Evolutionary conservation across 2,113 vertebrate species (phyloP), one percentile per base, ranked within the genome.

Genomic region (Craseonycteris thonglongyai): DNA sequence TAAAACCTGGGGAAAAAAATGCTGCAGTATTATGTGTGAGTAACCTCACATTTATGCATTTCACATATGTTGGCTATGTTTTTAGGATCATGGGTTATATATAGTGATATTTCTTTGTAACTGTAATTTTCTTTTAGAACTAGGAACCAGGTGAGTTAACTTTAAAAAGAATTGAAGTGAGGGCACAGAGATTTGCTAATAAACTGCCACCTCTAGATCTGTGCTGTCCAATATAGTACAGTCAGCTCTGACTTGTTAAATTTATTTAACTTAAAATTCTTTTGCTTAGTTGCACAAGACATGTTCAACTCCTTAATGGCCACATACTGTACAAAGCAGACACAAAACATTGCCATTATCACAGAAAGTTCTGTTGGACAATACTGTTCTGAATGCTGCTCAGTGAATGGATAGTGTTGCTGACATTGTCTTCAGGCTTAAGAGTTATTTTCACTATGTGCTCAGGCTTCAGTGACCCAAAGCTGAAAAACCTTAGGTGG

Each of bases 401-500:
- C 13, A 56, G 35, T 49, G 26, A 63, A 33, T 90, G 49, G 95
- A 38, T 65, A 21, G 51, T 40, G 22, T 85, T 92, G 26, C 15
- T 76, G 54, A 13, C 54, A 18, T 74, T 97, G 81, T 90, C 49
- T 65, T 30, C 1, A 95, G 66, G 94, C 38, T 87, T 84, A 45
- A 16, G 47, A 47, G 49, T 96, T 72, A 24, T 66, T 95, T 95
- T 84, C 33, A 72, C 61, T 26, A 11, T 0, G 0, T 86, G 30
- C 38, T 69, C 35, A 74, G 63, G 38, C 45, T 85, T 65, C 90
- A 0, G 35, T 94, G 68, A 96, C 66, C 42, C 51, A 61, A 79
- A 95, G 61, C 91, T 96, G 61, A 81, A 95, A 93, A 97, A 86
- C 40, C 35, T 81, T 89, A 83, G 75, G 30, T 69, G 56, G 35